Percentiles rank a stretch among this genome's conserved stretches.
phyloP scores from a whole-genome alignment of 2,797 vertebrate species.

The Sylvia borin region DNA sequence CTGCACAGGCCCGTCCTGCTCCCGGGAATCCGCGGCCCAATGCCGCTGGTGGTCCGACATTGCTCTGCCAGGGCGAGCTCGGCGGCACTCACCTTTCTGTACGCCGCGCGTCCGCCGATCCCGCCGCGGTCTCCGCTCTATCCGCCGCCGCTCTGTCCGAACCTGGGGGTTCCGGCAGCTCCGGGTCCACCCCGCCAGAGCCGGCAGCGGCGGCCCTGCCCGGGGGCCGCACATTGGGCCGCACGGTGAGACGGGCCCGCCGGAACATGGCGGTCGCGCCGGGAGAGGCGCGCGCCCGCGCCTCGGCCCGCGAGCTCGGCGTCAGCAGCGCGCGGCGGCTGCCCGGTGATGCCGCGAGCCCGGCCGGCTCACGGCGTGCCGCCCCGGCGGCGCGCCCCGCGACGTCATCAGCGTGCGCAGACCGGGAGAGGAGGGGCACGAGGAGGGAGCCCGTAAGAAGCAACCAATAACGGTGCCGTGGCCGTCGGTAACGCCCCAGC shows the following conservation, averaged over 20 bases:
- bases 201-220: neutral
- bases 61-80: neutral
- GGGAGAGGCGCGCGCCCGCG: neutral
- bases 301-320: neutral
- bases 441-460: accelerated
- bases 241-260: neutral
- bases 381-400: neutral
- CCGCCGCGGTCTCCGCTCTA: neutral
- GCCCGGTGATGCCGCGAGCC: neutral
- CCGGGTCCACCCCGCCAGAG: neutral
- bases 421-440: too few species aligned
- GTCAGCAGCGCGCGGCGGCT: neutral
- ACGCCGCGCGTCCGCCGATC: too few species aligned
- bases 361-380: neutral
- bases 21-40: too few species aligned
- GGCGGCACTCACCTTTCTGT: neutral
- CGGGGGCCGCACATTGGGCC: neutral
- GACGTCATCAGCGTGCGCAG: neutral
- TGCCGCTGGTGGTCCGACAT: too few species aligned
- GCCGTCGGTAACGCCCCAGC: too few species aligned
- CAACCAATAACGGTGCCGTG: too few species aligned
- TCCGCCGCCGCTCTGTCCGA: neutral
- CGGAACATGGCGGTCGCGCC: neutral
- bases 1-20: too few species aligned
- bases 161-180: neutral